Conservation (phyloP, 2,888 invertebrate species). For the Caenorhabditis imperialis region DNA sequence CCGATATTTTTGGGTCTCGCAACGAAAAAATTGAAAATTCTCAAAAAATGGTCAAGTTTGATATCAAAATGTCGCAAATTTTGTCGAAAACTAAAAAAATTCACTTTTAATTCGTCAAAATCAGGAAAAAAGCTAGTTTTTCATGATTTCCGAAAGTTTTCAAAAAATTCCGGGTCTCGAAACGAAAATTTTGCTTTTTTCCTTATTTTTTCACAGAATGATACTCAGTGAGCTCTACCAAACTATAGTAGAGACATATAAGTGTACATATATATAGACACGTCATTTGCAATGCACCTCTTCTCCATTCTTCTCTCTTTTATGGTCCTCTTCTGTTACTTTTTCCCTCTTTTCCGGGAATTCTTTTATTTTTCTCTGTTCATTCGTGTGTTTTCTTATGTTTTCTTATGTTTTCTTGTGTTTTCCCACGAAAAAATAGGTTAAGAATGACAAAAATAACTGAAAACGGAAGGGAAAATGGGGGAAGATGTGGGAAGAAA, state of each 20-base stretch:
- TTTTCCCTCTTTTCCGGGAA: conserved; percentile 3
- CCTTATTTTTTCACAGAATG: too few relatives aligned
- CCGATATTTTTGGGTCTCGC: too few relatives aligned
- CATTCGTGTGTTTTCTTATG: not conserved
- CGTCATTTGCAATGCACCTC: conserved; percentile 41
- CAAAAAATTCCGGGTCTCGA: not conserved
- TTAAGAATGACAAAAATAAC: too few relatives aligned
- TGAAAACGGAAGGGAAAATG: too few relatives aligned
- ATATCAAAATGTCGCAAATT: too few relatives aligned
- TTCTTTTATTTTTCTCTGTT: not conserved
- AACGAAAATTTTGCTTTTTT: too few relatives aligned
- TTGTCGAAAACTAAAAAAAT: conserved; percentile 33
- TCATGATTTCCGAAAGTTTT: conserved; percentile 1
- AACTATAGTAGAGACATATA: too few relatives aligned
- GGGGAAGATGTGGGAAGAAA: too few relatives aligned
- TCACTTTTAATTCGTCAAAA: conserved; percentile 15
- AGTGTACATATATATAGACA: not conserved
- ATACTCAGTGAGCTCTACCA: too few relatives aligned
- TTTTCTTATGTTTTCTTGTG: not conserved
- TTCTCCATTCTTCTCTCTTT: conserved; percentile 6
- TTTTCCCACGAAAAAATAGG: not conserved
- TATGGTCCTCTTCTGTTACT: not conserved
- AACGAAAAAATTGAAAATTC: too few relatives aligned
- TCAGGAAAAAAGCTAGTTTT: not conserved
- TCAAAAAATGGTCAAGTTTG: too few relatives aligned